Evolutionary conservation across 92 coral and sea anemone species (phyloP).

Genomic region (Palythoa caribaeorum): DNA sequence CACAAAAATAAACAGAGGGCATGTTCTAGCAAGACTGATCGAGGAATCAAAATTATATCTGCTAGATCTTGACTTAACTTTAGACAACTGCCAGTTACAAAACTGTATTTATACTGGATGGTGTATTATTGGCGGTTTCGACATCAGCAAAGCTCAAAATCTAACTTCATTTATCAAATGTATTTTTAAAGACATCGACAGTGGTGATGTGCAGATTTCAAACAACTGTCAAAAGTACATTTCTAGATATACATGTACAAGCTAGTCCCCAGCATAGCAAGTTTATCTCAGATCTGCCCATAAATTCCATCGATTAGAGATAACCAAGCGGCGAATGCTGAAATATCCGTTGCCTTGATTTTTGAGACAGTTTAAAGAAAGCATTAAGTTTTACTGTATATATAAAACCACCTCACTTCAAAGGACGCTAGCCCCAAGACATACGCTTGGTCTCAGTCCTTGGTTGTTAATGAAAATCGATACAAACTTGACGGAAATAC

Average conservation of each 20-base stretch:
- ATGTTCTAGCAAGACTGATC: neutral
- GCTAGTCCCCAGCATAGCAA: neutral
- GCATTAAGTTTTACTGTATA: neutral
- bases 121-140: neutral
- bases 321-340: neutral
- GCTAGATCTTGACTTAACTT: neutral
- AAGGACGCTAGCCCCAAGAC: neutral
- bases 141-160: neutral
- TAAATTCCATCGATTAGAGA: neutral
- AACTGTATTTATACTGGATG: neutral
- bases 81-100: neutral
- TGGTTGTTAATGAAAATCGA: neutral
- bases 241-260: neutral
- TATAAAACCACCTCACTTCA: neutral
- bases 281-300: neutral
- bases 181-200: neutral
- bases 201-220: neutral
- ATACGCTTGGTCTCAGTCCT: neutral
- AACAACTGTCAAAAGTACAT: neutral
- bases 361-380: neutral
- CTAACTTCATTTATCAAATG: neutral
- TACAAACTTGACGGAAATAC: constrained; percentile 2
- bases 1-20: constrained; percentile 4
- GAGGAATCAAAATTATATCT: neutral
- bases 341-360: neutral